Conservation (phyloP, 2,113 vertebrate genomes). For the Toxotes chatareus region DNA sequence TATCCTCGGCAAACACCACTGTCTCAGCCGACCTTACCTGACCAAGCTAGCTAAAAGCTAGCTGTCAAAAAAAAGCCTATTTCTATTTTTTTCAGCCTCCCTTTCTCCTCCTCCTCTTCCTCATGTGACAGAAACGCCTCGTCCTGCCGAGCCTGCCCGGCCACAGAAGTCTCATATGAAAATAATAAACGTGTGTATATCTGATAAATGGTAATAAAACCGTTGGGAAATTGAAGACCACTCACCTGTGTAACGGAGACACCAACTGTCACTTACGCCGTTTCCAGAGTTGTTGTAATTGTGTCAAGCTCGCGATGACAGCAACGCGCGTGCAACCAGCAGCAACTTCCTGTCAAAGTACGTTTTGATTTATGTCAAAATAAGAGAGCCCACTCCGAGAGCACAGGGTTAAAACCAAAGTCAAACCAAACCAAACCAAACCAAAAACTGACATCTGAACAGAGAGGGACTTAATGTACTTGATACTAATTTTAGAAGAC, state of each 20-base stretch:
- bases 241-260: slow-evolving; percentile 61
- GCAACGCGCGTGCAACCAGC: background rate
- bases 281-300: slow-evolving; percentile 39
- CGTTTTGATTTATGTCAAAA: slow-evolving; percentile 42
- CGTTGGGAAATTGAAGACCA: background rate
- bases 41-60: slow-evolving; percentile 59
- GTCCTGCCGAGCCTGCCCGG: slow-evolving; percentile 15
- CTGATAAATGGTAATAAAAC: background rate
- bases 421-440: too few relatives aligned
- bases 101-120: slow-evolving; percentile 41
- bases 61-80: slow-evolving; percentile 70
- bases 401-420: background rate
- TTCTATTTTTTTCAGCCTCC: slow-evolving; percentile 38
- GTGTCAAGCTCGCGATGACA: slow-evolving; percentile 17
- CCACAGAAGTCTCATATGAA: background rate
- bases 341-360: slow-evolving; percentile 25
- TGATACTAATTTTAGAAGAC: too few relatives aligned
- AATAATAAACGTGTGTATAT: background rate
- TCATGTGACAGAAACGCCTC: slow-evolving; percentile 71
- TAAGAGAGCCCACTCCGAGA: slow-evolving; percentile 6
- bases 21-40: slow-evolving; percentile 51
- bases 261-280: slow-evolving; percentile 64
- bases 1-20: background rate
- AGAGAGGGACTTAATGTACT: too few relatives aligned
- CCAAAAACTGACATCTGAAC: too few relatives aligned